Evolutionary conservation across 1,140 invertebrate genomes (phyloP).

Genomic region (Pygmarrhopalites habei): DNA sequence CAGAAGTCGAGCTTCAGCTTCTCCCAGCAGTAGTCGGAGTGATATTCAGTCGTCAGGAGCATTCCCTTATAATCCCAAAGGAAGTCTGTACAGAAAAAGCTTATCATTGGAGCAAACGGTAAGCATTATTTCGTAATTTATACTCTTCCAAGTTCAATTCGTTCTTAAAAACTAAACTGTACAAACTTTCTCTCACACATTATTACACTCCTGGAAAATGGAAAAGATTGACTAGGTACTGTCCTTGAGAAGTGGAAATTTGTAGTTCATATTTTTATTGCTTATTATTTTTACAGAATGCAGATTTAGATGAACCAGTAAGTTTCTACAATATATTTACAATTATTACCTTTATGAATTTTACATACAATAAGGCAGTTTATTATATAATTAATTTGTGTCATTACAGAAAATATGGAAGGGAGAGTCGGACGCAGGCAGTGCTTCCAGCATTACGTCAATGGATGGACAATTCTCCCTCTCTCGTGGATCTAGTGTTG

Average conservation of each 20-base stretch:
- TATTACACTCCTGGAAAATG: too few species aligned
- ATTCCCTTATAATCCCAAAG: conserved; percentile 44
- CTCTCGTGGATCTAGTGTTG: conserved; percentile 59
- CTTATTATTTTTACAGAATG: too few species aligned
- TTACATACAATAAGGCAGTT: too few species aligned
- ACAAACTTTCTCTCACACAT: too few species aligned
- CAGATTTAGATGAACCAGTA: too few species aligned
- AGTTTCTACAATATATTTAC: too few species aligned
- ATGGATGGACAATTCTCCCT: conserved; percentile 46
- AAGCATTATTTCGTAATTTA: too few species aligned
- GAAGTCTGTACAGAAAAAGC: conserved; percentile 61
- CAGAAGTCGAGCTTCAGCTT: conserved; percentile 17
- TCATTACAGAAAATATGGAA: conserved; percentile 54
- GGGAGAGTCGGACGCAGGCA: conserved; percentile 59
- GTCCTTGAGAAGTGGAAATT: too few species aligned
- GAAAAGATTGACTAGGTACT: too few species aligned
- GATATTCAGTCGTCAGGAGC: conserved; percentile 29
- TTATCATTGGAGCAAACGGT: conserved; percentile 70
- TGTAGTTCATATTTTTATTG: too few species aligned
- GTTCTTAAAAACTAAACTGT: conserved; percentile 39
- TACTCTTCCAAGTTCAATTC: too few species aligned
- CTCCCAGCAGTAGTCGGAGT: conserved; percentile 22
- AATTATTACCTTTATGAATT: too few species aligned
- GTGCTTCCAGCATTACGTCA: conserved; percentile 69
- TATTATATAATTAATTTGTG: conserved; percentile 12